Percentiles rank a stretch among this genome's conserved stretches.
phyloP scores from a whole-genome alignment of 2,797 vertebrate genomes.

The Argyrosomus regius region DNA sequence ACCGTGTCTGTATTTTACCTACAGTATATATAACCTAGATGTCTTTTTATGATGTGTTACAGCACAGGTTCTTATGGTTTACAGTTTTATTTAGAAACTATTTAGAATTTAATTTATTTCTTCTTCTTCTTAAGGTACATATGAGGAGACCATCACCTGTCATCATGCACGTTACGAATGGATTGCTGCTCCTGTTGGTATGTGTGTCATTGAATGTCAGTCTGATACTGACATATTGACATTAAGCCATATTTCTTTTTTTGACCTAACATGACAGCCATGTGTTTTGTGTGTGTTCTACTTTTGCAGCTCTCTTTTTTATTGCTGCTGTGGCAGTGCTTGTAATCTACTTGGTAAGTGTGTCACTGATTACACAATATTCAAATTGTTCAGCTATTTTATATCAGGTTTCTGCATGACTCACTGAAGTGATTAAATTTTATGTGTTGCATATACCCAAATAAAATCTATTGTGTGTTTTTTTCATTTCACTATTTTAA shows the following conservation, averaged over 20 bases:
- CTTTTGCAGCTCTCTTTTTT: conserved; percentile 12
- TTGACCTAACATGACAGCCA: not conserved
- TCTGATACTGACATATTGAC: too few relatives aligned
- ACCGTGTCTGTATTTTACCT: not conserved
- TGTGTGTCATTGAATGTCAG: not conserved
- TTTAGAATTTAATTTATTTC: not conserved
- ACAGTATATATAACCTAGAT: not conserved
- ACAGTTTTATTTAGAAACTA: not conserved
- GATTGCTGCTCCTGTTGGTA: not conserved
- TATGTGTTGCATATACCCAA: not conserved
- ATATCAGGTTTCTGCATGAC: not conserved
- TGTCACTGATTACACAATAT: not conserved
- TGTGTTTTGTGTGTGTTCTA: not conserved
- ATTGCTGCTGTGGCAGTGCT: fast-evolving
- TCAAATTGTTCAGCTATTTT: not conserved
- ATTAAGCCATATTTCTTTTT: not conserved
- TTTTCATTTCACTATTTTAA: not conserved
- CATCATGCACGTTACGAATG: fast-evolving
- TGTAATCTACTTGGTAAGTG: not conserved
- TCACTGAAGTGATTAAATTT: not conserved
- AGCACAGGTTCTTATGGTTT: not conserved
- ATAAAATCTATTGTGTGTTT: not conserved
- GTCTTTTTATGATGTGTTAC: not conserved
- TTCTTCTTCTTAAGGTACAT: not conserved
- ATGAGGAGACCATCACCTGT: not conserved